Percentiles rank a stretch among this genome's conserved stretches.
Evolutionary conservation across 1,140 invertebrate species (phyloP).

Genomic region (Procambarus clarkii): DNA sequence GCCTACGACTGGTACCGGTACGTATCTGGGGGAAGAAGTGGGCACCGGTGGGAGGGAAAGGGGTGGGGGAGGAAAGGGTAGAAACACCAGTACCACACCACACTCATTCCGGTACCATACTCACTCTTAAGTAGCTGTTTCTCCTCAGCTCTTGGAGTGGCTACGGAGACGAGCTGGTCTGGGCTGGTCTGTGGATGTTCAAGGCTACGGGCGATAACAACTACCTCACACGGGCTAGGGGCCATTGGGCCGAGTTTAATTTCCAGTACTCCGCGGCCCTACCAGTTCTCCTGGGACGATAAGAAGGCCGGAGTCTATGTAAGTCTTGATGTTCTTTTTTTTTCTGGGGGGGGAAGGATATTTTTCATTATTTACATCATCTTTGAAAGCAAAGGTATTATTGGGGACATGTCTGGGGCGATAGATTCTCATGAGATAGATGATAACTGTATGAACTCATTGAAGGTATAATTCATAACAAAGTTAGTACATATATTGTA

Average conservation of each 20-base stretch:
- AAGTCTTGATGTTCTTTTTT: neutral
- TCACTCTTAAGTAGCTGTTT: too few relatives aligned
- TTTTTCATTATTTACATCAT: neutral
- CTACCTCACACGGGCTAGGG: neutral
- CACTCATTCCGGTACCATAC: too few relatives aligned
- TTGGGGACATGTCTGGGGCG: too few relatives aligned
- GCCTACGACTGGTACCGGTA: constrained; percentile 22
- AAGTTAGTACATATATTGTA: too few relatives aligned
- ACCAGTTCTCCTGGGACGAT: neutral
- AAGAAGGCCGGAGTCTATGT: neutral
- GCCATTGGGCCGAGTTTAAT: neutral
- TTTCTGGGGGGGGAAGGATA: too few relatives aligned
- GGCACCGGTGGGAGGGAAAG: too few relatives aligned
- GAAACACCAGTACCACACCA: too few relatives aligned
- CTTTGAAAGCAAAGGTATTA: too few relatives aligned
- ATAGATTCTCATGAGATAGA: too few relatives aligned
- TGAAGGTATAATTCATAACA: too few relatives aligned
- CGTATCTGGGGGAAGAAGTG: neutral
- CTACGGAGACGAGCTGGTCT: neutral
- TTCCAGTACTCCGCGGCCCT: neutral
- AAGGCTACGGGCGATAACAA: neutral
- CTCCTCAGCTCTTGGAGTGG: neutral
- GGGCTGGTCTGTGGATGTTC: neutral
- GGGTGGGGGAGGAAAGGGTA: too few relatives aligned
- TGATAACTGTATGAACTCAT: too few relatives aligned